Base-by-base conservation (phyloP, 2,113 vertebrate species). In the Phylloscopus trochiloides region DNA sequence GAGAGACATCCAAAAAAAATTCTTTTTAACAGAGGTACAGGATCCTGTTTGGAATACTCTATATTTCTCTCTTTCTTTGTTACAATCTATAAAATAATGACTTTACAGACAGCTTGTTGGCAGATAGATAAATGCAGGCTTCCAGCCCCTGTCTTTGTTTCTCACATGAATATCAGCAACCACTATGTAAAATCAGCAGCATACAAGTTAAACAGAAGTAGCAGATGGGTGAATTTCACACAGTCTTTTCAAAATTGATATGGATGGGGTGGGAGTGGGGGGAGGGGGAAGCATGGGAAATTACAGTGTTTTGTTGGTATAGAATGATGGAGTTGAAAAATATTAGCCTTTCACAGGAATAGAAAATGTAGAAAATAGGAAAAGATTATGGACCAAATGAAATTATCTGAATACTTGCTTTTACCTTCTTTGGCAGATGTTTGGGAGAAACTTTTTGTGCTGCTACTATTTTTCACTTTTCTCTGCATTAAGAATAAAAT, bases 191-290 rank as follows among this genome's bases (percentile, higher is more conserved):
- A 93, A 95, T 92, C 94, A 95, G 85, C 81, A 90, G 50, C 66
- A 94, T 90, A 70, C 38, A 91, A 91, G 90, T 88, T 82, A 93
- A 92, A 92, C 26, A 87, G 73, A 95, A 96, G 94, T 90, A 92
- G 81, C 95, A 97, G 91, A 96, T 96, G 96, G 89, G 52, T 92
- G 83, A 94, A 93, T 93, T 95, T 96, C 78, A 96, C 77, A 85
- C 65, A 84, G 50, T 34, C 61, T 94, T 94, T 96, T 82, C 81
- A 88, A 73, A 95, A 91, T 85, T 94, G 85, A 75, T 90, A 79
- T 90, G 32, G 57, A 85, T 78, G 21, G 42, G 17, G 52, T 71
- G n/a, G 54, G 61, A 28, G 22, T 19, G 26, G 29, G 48, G n/a
- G 15, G 24, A 92, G 36, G 76, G 32, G 58, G 54, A 88, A 88